Conservation (phyloP, 2,888 invertebrate species). For the Epinotia ramella region DNA sequence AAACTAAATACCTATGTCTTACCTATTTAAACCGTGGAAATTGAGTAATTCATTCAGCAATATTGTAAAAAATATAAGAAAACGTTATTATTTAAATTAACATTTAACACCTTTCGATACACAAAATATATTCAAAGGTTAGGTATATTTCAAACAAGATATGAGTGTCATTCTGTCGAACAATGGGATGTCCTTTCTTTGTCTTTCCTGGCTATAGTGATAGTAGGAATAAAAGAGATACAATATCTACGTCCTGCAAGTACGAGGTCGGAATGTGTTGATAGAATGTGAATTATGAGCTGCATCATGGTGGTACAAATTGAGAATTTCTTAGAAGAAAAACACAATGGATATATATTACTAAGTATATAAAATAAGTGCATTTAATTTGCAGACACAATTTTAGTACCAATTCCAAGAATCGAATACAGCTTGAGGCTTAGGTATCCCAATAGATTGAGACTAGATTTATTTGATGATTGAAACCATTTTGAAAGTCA, state of each 20-base stretch:
- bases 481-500: too few relatives aligned
- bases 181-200: slow-evolving; percentile 69
- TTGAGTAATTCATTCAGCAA: too few relatives aligned
- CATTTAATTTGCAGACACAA: not conserved
- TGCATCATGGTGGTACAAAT: slow-evolving; percentile 78
- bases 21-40: too few relatives aligned
- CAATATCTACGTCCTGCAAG: slow-evolving; percentile 65
- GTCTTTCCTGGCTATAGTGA: slow-evolving; percentile 57
- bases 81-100: not conserved
- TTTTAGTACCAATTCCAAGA: not conserved
- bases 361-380: too few relatives aligned
- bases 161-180: slow-evolving; percentile 83
- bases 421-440: too few relatives aligned
- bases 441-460: too few relatives aligned
- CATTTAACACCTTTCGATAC: slow-evolving; percentile 35
- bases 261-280: slow-evolving; percentile 49
- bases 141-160: slow-evolving; percentile 70
- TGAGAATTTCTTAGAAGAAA: slow-evolving; percentile 46
- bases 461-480: too few relatives aligned
- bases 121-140: slow-evolving; percentile 69
- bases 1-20: too few relatives aligned
- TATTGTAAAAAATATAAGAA: too few relatives aligned
- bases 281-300: slow-evolving; percentile 72
- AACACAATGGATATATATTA: too few relatives aligned
- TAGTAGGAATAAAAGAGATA: slow-evolving; percentile 63